These are phyloP conservation scores for Drosophila sp. DNA, from an alignment of 1,140 invertebrate genomes.

Conservation along the genomic window DNA sequence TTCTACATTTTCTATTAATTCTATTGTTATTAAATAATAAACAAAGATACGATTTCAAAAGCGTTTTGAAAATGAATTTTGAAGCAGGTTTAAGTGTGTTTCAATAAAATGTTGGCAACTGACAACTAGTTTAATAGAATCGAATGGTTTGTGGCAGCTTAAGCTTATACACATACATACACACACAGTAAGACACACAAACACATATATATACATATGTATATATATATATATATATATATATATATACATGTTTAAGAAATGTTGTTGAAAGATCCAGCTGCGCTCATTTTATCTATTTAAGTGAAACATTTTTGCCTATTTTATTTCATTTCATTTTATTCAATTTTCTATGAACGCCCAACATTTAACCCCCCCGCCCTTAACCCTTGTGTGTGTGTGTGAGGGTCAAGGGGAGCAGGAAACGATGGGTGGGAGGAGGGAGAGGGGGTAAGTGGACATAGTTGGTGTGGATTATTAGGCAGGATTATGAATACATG, in stretches of 20 bases:
- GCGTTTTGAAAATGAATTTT: not conserved
- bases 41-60: no score
- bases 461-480: conserved; percentile 69
- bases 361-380: not conserved
- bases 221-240: not conserved
- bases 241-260: conserved; percentile 5
- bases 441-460: conserved; percentile 4
- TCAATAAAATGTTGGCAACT: no score
- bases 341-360: conserved; percentile 43
- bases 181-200: not conserved
- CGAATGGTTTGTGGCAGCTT: conserved; percentile 17
- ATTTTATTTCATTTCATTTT: conserved; percentile 52
- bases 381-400: not conserved
- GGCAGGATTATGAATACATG: conserved; percentile 79
- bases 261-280: conserved; percentile 37
- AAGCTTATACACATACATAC: conserved; percentile 4
- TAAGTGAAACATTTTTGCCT: conserved; percentile 43
- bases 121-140: conserved; percentile 23
- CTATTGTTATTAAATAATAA: no score
- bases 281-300: conserved; percentile 50
- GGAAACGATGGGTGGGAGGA: no score
- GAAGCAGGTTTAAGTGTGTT: no score
- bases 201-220: not conserved
- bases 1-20: no score
- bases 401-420: not conserved